Evolutionary conservation across 2,888 invertebrate species (phyloP), one percentile per base, ranked within the genome.

Genomic region (Sicus ferrugineus): DNA sequence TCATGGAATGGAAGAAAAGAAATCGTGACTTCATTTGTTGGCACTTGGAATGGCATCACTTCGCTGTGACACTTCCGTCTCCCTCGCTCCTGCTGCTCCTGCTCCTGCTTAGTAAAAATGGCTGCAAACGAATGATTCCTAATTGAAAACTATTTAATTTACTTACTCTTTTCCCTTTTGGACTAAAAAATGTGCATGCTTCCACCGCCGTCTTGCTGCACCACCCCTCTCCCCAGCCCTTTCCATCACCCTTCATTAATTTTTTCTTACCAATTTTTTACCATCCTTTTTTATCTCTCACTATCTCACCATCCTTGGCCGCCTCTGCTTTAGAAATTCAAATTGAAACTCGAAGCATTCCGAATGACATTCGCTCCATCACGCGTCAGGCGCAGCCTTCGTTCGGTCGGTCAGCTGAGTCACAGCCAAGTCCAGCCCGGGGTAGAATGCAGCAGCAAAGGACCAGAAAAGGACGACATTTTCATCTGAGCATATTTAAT

Each of bases 331-430:
- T 52, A 30, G 31, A 58, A 56, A 58, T 67, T 78, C 75, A 81
- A 80, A 80, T 81, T 81, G 80, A 75, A 81, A 80, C 81, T 80
- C 83, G 80, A 82, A 82, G 82, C 83, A 83, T 82, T 81, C 79
- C 82, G 81, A 83, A 82, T 82, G 81, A 83, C 83, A 82, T 82
- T 83, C 81, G 82, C 83, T 82, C 82, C 81, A 83, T 82, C 81
- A 82, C 81, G 81, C 83, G 83, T 82, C 81, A 82, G 83, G 79
- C 83, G 79, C 81, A 82, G 81, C 76, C 71, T 70, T 77, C 78
- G 54, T 61, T 56, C 62, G 58, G 52, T 23, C 48, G 50, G 42
- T 48, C 23, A 42, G 58, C 23, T 56, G 28, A 23, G 26, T 54
- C 69, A 70, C n/a, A 54, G 50, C 26, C n/a, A 59, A 38, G 34